phyloP scores from a whole-genome alignment of 1,140 invertebrate species.

The Macrobrachium rosenbergii region DNA sequence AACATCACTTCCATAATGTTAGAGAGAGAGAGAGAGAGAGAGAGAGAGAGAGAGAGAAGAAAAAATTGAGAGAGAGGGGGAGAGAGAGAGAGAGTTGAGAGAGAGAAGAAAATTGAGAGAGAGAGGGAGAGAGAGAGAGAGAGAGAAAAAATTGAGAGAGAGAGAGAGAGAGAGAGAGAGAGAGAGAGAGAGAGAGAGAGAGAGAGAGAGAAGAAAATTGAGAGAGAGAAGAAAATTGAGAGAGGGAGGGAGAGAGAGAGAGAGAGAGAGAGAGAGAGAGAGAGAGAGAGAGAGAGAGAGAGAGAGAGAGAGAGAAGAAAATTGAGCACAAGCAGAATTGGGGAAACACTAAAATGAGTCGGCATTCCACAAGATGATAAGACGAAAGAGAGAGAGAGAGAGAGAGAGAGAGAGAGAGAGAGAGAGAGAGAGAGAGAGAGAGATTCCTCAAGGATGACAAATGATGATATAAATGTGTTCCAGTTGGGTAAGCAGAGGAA shows the following conservation, averaged over 20 bases:
- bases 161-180: too few species aligned
- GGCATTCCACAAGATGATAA: too few species aligned
- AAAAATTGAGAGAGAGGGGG: neutral
- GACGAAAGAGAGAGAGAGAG: slow-evolving; percentile 17
- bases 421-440: neutral
- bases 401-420: slow-evolving; percentile 22
- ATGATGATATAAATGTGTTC: too few species aligned
- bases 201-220: neutral
- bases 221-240: neutral
- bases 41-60: slow-evolving; percentile 26
- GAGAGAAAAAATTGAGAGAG: neutral
- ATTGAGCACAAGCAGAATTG: too few species aligned
- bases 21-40: slow-evolving; percentile 22
- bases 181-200: neutral
- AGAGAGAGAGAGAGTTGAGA: neutral
- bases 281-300: slow-evolving; percentile 19
- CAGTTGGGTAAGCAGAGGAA: too few species aligned
- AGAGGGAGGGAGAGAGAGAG: slow-evolving; percentile 12
- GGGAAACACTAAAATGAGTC: neutral
- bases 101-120: neutral
- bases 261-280: slow-evolving; percentile 33
- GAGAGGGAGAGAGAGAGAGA: neutral
- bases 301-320: neutral
- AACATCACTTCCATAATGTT: too few species aligned
- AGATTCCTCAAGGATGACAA: neutral